Conservation (phyloP, 2,113 vertebrate species). For the Caretta caretta region DNA sequence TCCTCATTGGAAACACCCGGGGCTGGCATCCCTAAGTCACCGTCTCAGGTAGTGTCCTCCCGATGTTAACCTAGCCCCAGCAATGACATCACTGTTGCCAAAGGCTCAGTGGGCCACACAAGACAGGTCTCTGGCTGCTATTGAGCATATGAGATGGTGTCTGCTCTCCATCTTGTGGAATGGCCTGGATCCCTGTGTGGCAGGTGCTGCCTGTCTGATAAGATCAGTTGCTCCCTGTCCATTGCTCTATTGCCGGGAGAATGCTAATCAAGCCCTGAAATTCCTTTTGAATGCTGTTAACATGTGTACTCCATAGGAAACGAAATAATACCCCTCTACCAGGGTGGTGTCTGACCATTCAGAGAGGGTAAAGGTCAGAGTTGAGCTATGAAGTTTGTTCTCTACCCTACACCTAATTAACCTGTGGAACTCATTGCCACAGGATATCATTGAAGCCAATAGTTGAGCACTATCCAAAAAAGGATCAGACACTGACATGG, state of each 20-base stretch:
- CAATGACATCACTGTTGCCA: background rate
- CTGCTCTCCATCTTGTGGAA: background rate
- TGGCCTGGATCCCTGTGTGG: background rate
- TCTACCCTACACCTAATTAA: background rate
- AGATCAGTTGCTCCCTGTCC: background rate
- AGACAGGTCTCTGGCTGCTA: background rate
- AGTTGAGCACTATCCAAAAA: background rate
- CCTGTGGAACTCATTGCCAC: background rate
- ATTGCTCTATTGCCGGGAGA: background rate
- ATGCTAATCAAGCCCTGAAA: background rate
- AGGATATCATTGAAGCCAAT: background rate
- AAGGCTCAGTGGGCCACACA: background rate
- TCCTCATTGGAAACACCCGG: constrained; percentile 80
- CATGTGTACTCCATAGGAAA: background rate
- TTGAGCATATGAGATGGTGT: background rate
- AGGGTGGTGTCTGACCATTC: background rate
- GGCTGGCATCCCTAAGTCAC: constrained; percentile 93
- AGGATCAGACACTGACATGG: background rate
- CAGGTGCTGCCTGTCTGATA: background rate
- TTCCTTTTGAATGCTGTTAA: background rate
- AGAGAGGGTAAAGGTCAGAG: background rate
- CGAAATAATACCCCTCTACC: background rate
- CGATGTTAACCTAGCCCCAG: background rate
- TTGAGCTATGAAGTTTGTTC: background rate
- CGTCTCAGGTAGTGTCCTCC: constrained; percentile 89